Evolutionary conservation across 2,113 vertebrate genomes (phyloP).

Genomic region (Passer montanus): DNA sequence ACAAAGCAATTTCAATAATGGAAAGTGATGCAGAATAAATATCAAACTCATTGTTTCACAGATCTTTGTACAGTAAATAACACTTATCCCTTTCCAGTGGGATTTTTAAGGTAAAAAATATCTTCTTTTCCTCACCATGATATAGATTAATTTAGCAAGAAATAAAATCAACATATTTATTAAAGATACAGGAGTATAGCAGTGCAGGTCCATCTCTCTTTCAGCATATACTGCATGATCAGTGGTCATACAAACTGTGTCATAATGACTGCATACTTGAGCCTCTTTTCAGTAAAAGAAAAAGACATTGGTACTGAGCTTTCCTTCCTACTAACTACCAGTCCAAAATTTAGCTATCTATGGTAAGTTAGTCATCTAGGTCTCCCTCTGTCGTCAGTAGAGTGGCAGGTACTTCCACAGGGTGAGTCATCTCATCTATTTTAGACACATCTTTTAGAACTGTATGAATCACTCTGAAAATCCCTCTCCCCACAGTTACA

Average conservation of each 20-base stretch:
- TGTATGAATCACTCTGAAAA: constrained; percentile 51
- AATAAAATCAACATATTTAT: not conserved
- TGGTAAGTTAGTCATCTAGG: constrained; percentile 53
- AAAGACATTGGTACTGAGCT: not conserved
- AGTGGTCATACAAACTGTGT: not conserved
- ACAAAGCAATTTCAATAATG: not conserved
- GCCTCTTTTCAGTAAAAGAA: not conserved
- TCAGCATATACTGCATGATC: not conserved
- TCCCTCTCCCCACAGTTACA: not conserved
- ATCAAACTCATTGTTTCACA: not conserved
- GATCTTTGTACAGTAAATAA: not conserved
- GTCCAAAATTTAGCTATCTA: constrained; percentile 6
- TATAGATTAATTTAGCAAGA: not conserved
- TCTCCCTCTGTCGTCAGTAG: constrained; percentile 47
- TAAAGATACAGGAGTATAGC: not conserved
- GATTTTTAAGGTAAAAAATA: not conserved
- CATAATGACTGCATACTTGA: not conserved
- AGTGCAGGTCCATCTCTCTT: not conserved
- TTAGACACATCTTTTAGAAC: constrained; percentile 33
- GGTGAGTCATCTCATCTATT: constrained; percentile 57
- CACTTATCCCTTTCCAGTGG: not conserved
- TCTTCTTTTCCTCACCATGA: not conserved
- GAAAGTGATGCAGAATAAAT: not conserved
- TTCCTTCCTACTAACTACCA: not conserved
- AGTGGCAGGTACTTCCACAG: constrained; percentile 57